Base-by-base conservation (phyloP, 2,888 invertebrate species). In the Eristalis pertinax region DNA sequence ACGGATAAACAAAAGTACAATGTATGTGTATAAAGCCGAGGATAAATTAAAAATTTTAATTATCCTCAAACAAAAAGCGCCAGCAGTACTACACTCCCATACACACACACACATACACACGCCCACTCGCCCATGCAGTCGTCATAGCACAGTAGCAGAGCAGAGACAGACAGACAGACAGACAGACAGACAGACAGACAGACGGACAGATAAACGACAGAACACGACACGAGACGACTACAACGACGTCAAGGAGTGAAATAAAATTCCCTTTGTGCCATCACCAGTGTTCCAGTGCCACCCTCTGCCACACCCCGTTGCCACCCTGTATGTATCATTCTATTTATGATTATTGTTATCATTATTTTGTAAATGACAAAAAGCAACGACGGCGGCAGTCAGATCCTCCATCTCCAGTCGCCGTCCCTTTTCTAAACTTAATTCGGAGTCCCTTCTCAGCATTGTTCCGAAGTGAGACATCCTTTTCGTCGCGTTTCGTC, bases 41-140 rank as follows among this genome's bases (percentile, higher is more conserved):
- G 83, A 86, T 86, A 86, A 86, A 86, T 86, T 86, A 86, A 86
- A 86, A 86, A 86, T 83, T 83, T 83, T 86, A 86, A 86, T 86
- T 86, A 83, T 86, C 78, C 58, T 83, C 83, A 83, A 86, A 86
- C 78, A 86, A 83, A 86, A 86, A 82, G 83, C 78, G 63, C 24
- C 80, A 77, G 63, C 60, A 84, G 79, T 75, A 82, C 74, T 76
- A 77, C 50, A 2, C 50, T 8, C 50, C 4, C 19, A 50, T 19
- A 50, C 50, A 8, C 50, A 8, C 8, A 50, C 50, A 19, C 19
- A 50, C 19, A 50, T 2, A 19, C 19, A 19, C 8, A 11, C 19
- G 8, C 50, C 5, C 50, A n/a, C 43, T n/a, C 43, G 7, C 43
- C 15, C 43, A 50, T n/a, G n/a, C 19, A 50, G 11, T 10, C 35